Percentiles rank a stretch among this genome's conserved stretches.
phyloP scores from a whole-genome alignment of 2,888 invertebrate genomes.

The Drosophila mettleri region DNA sequence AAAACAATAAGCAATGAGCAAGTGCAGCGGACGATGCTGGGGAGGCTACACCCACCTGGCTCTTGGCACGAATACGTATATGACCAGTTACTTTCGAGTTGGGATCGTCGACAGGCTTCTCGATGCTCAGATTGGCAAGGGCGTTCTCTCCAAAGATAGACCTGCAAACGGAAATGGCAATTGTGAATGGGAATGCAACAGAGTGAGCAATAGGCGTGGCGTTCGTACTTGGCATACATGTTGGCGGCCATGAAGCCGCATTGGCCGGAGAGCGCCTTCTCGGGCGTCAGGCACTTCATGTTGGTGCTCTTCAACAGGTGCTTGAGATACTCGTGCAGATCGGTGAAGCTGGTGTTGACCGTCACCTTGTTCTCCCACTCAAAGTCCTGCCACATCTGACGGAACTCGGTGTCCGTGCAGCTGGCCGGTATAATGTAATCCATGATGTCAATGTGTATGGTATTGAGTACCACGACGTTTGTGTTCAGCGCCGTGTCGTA shows the following conservation, averaged over 20 bases:
- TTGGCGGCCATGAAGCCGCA: conserved; percentile 99
- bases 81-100: conserved; percentile 97
- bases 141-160: conserved; percentile 99
- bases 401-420: conserved; percentile 98
- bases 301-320: conserved; percentile 97
- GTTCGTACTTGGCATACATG: conserved; percentile 93
- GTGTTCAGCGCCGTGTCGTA: conserved; percentile 93
- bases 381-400: conserved; percentile 99
- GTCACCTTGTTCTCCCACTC: conserved; percentile 99
- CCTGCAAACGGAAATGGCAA: conserved; percentile 81
- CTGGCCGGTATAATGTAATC: conserved; percentile 98
- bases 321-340: conserved; percentile 95
- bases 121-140: conserved; percentile 98
- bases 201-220: background rate
- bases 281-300: conserved; percentile 99
- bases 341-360: conserved; percentile 96
- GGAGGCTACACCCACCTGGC: conserved; percentile 89
- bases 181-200: background rate
- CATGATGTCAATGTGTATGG: conserved; percentile 99
- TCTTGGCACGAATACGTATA: conserved; percentile 98
- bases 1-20: background rate
- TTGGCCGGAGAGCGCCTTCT: conserved; percentile 97
- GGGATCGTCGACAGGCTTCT: conserved; percentile 95
- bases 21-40: background rate
- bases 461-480: conserved; percentile 99